Evolutionary conservation across 1,140 invertebrate genomes (phyloP), one percentile per base, ranked within the genome.

Genomic region (Theocolax elegans): DNA sequence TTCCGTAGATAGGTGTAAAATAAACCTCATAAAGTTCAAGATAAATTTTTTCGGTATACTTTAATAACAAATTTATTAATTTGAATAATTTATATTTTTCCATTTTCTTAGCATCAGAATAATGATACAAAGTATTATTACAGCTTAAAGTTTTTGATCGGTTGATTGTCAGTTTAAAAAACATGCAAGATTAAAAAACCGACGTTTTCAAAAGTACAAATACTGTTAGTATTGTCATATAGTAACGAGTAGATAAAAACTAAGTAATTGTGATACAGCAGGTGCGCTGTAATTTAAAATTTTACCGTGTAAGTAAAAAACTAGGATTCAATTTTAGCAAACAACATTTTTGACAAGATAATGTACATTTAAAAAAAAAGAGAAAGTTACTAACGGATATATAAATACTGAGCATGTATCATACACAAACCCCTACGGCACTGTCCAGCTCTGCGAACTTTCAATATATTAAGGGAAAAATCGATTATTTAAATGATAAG

Each of bases 41-140:
- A 31, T 56, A 12, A 31, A 29, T 54, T 12, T 29, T 31, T 29
- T 29, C 8, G 19, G 49, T 49, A 15, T 1, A 46, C 19, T 46
- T 4, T 4, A 46, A 46, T 4, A 6, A 46, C 15, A 31, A 56
- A 56, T 59, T 31, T 3, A 40, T 51, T 53, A 49, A 23, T n/a
- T 58, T 49, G 1, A 15, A 58, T 9, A 60, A 49, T 62, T 46
- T 6, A 60, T 23, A 38, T 15, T 38, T 51, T 1, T 40, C 27
- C 27, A 1, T 51, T 17, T 29, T 54, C 10, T 9, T 48, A 44
- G 40, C 40, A 59, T 1, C n/a, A n/a, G n/a, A n/a, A n/a, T 63
- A 64, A 63, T 44, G 25, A 69, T 62, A 64, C 40, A 51, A 65
- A 62, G 38, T 73, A 62, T 66, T 69, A 54, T 65, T 65, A 63